These are phyloP conservation scores for Heteromurus nitidus DNA, from an alignment of 2,888 invertebrate species.

Conservation along the genomic window DNA sequence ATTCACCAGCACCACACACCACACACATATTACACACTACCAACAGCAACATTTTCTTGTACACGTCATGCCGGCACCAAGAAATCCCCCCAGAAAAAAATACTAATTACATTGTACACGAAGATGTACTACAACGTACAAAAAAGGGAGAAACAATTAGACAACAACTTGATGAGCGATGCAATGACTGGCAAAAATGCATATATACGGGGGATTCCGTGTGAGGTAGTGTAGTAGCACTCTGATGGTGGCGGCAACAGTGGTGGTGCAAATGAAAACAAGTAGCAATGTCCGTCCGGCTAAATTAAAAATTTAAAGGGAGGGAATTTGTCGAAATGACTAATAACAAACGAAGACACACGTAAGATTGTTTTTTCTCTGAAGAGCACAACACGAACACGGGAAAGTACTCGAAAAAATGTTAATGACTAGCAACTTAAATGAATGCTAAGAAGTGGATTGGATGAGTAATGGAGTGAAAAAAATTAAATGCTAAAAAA, in stretches of 20 bases:
- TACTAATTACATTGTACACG: conserved; percentile 61
- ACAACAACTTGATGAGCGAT: conserved; percentile 46
- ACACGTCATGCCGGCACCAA: conserved; percentile 61
- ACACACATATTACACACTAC: conserved; percentile 24
- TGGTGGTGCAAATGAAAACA: conserved; percentile 4
- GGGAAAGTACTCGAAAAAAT: no score
- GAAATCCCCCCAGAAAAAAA: conserved; percentile 32
- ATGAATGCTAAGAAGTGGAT: background rate
- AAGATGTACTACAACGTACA: conserved; percentile 47
- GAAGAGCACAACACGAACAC: no score
- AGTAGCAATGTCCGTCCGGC: no score
- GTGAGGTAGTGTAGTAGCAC: background rate
- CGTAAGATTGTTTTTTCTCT: no score
- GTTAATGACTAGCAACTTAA: background rate
- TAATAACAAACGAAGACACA: no score
- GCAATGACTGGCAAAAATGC: conserved; percentile 21
- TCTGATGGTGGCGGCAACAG: background rate
- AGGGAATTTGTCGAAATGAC: no score
- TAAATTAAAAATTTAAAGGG: no score
- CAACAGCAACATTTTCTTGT: background rate
- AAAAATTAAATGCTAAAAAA: no score
- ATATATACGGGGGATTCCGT: no score
- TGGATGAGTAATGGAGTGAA: no score
- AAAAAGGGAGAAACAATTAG: conserved; percentile 63
- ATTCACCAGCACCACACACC: conserved; percentile 12